Evolutionary conservation across 2,888 invertebrate genomes (phyloP), one percentile per base, ranked within the genome.

Genomic region (Lasioglossum calceatum): DNA sequence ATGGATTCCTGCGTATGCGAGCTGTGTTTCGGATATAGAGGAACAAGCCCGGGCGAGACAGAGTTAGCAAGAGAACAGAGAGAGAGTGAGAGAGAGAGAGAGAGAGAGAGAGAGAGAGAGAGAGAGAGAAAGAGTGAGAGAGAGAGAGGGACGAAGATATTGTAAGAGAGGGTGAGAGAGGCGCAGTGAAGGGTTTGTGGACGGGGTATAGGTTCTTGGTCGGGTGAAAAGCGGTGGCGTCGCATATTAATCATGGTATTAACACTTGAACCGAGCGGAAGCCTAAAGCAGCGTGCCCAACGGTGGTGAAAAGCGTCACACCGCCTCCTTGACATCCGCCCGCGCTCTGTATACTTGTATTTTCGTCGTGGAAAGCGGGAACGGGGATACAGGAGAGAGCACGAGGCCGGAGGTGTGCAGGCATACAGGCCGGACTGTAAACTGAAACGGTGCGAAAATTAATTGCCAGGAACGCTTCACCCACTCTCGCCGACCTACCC

Each of bases 221-320:
- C n/a, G 54, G 67, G 84, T 79, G 72, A 77, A 82, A 82, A 90
- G 85, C 88, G 85, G 87, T 64, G 82, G 86, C 76, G 86, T 82
- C 82, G 89, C 90, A 87, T 91, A 90, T 89, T 89, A 90, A 91
- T 90, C 82, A 75, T 61, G 81, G 72, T 86, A 90, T 89, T 90
- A 89, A 86, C 90, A 85, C 85, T 84, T 81, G 81, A 86, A 87
- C 77, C 79, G 32, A 75, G 79, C 82, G 81, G 67, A 83, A 85
- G 78, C 80, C 42, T 79, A 87, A 90, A 90, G 80, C 76, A 74
- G 67, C 79, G 82, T 85, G 71, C 80, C 50, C 77, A 71, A 75
- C 47, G 84, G 61, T 36, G 81, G 58, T 86, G 81, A 84, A 87
- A 86, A 82, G 79, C 84, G 67, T 80, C 82, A 73, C 82, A 74